Evolutionary conservation across 2,888 invertebrate species (phyloP), one percentile per base, ranked within the genome.

Genomic region (Sesia apiformis): DNA sequence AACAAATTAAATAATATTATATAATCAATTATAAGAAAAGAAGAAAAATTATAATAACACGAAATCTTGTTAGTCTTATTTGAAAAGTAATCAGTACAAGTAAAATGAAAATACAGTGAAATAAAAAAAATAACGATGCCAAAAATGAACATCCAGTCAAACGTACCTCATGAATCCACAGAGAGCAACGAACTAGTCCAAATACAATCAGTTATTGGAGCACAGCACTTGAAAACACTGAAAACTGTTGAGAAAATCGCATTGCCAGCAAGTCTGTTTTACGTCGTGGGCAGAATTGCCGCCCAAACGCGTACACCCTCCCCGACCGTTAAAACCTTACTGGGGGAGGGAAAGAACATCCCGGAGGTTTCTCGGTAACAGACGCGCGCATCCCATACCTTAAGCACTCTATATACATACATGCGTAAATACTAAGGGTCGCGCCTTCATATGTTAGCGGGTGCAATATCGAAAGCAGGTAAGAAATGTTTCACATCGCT

Each of bases 321-420:
- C 67, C 60, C 61, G 65, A 57, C 64, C 63, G 63, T 67, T 64
- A 58, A 69, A 69, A 66, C 64, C 65, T 67, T 67, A 88, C 88
- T 88, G 86, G 84, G 83, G 86, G 84, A 81, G 78, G 78, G 80
- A 75, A 67, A 65, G 56, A 76, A 64, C 71, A 68, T 77, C 66
- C 63, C 63, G 66, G 65, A 81, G 71, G 70, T 72, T 76, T 61
- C 65, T 62, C 51, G 53, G 56, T 62, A 67, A 62, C 70, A 83
- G 85, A 79, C 87, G 87, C 85, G 86, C 87, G 87, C 87, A 86
- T 83, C 84, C 71, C 69, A 63, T 78, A 74, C 76, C 77, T 75
- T 74, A 72, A 78, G 70, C 72, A 74, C 70, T 68, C 62, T 66
- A 69, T 67, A 62, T 73, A 72, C 63, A n/a, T n/a, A 70, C 63